Conservation (phyloP, 2,113 vertebrate genomes). For the Myxocyprinus asiaticus region DNA sequence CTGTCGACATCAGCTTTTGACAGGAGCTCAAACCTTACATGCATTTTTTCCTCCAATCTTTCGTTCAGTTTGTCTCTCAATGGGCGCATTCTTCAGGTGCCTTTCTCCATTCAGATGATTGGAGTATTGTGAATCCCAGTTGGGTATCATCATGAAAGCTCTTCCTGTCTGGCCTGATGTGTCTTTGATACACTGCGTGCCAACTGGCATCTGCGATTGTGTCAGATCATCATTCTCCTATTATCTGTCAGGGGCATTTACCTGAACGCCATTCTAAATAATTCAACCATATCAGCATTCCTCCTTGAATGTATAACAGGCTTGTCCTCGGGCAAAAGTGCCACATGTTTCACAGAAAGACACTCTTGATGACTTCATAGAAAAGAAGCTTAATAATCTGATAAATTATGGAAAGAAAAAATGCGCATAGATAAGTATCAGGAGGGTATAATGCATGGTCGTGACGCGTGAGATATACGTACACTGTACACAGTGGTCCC, state of each 20-base stretch:
- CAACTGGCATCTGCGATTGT: slow-evolving; percentile 60
- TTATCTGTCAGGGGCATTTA: slow-evolving; percentile 60
- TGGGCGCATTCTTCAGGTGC: slow-evolving; percentile 52
- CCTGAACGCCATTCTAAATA: slow-evolving; percentile 60
- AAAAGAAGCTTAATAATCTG: slow-evolving; percentile 24
- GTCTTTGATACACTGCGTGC: slow-evolving; percentile 70
- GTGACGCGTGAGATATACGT: too few species aligned
- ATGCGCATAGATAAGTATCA: background rate
- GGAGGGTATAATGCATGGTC: too few species aligned
- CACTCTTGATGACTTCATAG: slow-evolving; percentile 20
- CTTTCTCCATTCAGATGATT: slow-evolving; percentile 66
- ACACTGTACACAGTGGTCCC: too few species aligned
- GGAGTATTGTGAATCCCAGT: slow-evolving; percentile 72
- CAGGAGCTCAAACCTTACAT: slow-evolving; percentile 61
- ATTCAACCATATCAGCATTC: slow-evolving; percentile 56
- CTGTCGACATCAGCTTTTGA: slow-evolving; percentile 65
- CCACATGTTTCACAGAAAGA: background rate
- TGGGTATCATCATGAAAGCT: slow-evolving; percentile 65
- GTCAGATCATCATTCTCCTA: slow-evolving; percentile 71
- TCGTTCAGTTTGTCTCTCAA: slow-evolving; percentile 26
- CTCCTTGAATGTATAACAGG: slow-evolving; percentile 14
- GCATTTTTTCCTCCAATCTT: slow-evolving; percentile 10
- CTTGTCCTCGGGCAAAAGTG: slow-evolving; percentile 14
- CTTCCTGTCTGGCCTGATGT: slow-evolving; percentile 72
- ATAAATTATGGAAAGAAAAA: background rate